phyloP scores from a whole-genome alignment of 2,797 vertebrate species.

The Dromococcyx pavoninus region DNA sequence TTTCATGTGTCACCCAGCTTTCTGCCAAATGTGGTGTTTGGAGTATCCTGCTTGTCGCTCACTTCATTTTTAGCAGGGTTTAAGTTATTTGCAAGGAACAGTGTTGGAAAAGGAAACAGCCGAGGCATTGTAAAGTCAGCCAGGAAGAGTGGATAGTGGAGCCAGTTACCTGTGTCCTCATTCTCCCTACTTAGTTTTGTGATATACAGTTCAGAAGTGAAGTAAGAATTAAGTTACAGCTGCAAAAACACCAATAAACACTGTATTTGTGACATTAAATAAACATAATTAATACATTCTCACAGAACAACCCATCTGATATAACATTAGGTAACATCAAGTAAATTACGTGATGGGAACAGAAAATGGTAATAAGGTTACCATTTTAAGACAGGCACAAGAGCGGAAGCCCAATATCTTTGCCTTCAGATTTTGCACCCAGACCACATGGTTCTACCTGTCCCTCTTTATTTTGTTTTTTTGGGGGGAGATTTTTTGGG shows the following conservation, averaged over 20 bases:
- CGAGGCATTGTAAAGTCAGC: background rate
- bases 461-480: background rate
- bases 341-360: background rate
- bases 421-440: background rate
- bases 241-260: background rate
- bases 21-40: conserved; percentile 29
- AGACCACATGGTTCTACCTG: background rate
- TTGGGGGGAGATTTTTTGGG: background rate
- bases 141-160: background rate
- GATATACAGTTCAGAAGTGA: background rate
- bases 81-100: conserved; percentile 19
- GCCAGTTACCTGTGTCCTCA: background rate
- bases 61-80: conserved; percentile 14
- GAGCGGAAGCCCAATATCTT: background rate
- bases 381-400: background rate
- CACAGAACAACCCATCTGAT: background rate
- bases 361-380: background rate
- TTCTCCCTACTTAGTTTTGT: background rate
- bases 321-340: background rate
- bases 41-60: conserved; percentile 10
- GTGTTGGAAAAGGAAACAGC: conserved; percentile 24
- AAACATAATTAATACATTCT: background rate
- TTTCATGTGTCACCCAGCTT: background rate
- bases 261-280: background rate
- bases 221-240: background rate